phyloP scores from a whole-genome alignment of 2,888 invertebrate genomes.

The Anodontia alba region DNA sequence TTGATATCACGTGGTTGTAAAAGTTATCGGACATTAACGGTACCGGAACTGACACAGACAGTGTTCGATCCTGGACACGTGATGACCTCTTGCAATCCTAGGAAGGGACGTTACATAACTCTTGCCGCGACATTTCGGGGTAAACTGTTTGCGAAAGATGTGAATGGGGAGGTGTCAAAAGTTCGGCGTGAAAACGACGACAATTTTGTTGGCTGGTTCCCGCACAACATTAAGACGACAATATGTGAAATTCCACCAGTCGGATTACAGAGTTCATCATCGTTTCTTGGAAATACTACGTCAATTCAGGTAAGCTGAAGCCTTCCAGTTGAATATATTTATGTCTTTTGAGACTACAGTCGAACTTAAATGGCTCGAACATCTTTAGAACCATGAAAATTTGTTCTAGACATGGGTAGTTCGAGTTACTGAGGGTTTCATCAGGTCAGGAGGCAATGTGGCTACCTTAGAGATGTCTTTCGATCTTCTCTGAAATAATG shows the following conservation, averaged over 20 bases:
- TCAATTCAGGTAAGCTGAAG: constrained; percentile 75
- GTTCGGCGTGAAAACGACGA: constrained; percentile 97
- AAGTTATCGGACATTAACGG: not conserved
- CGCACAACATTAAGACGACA: constrained; percentile 95
- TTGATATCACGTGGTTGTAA: not conserved
- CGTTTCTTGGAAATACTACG: constrained; percentile 90
- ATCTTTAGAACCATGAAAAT: not conserved
- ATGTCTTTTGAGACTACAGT: not conserved
- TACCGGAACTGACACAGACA: not conserved
- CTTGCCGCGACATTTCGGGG: not conserved
- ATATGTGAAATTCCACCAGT: constrained; percentile 97
- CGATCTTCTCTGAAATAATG: not conserved
- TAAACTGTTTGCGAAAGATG: not conserved
- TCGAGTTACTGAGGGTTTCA: not conserved
- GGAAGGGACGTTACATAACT: not conserved
- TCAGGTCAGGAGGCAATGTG: not conserved
- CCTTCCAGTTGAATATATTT: not conserved
- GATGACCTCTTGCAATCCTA: not conserved
- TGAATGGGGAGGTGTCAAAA: constrained; percentile 95
- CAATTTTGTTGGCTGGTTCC: constrained; percentile 95
- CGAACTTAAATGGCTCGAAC: too few species aligned
- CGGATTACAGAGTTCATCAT: constrained; percentile 94
- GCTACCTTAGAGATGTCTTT: not conserved
- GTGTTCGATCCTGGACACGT: not conserved
- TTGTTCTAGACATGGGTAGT: not conserved